These are phyloP conservation scores for Lophius americanus DNA, from an alignment of 2,797 vertebrate species.

Conservation along the genomic window DNA sequence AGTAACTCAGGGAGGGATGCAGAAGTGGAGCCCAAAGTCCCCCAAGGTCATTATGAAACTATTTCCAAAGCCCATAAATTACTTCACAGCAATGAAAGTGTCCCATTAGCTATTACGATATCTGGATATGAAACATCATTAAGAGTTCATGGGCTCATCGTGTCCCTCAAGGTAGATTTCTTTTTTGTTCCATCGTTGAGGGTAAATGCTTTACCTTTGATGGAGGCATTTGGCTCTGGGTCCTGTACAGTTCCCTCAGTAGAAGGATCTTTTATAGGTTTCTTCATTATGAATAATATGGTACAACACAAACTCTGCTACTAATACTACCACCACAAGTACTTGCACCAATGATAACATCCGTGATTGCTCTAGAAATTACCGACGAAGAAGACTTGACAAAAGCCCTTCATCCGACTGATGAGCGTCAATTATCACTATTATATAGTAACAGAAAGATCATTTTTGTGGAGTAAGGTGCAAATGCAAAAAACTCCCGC, in stretches of 20 bases:
- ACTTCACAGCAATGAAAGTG: conserved; percentile 37
- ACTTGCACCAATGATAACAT: neutral
- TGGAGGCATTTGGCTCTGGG: conserved; percentile 30
- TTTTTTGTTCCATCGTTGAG: conserved; percentile 26
- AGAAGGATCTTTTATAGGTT: conserved; percentile 10
- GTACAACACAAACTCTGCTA: neutral
- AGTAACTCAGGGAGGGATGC: conserved; percentile 30
- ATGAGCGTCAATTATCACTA: too few species aligned
- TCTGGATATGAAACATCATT: conserved; percentile 35
- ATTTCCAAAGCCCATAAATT: conserved; percentile 27
- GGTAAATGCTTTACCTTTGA: conserved; percentile 42
- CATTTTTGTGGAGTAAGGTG: too few species aligned
- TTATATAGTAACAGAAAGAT: too few species aligned
- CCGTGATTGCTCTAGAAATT: too few species aligned
- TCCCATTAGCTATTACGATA: conserved; percentile 26
- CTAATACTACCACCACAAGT: neutral
- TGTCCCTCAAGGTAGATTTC: conserved; percentile 12
- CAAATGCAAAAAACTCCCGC: too few species aligned
- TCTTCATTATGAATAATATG: conserved; percentile 3
- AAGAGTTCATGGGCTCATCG: conserved; percentile 20
- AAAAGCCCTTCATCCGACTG: too few species aligned
- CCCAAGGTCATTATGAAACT: conserved; percentile 44
- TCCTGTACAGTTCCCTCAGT: neutral
- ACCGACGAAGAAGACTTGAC: too few species aligned
- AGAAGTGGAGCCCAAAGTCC: conserved; percentile 1